Conservation (phyloP, 2,113 vertebrate species). For the Morone saxatilis region DNA sequence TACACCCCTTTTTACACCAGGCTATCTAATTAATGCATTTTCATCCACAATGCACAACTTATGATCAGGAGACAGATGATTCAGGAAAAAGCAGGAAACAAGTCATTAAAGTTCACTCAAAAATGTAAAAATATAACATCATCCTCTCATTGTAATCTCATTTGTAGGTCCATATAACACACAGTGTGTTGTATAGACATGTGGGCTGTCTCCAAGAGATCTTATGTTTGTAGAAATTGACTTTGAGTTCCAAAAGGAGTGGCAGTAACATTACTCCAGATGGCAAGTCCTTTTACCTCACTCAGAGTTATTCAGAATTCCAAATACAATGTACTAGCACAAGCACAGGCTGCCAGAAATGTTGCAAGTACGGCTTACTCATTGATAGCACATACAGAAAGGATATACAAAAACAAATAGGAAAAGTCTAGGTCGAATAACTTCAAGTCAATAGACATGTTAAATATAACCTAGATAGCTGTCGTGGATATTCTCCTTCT, state of each 20-base stretch:
- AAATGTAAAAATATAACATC: not conserved
- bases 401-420: not conserved
- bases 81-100: slow-evolving; percentile 36
- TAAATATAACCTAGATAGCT: slow-evolving; percentile 19
- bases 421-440: slow-evolving; percentile 8
- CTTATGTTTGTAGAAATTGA: not conserved
- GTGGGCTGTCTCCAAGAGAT: slow-evolving; percentile 15
- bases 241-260: not conserved
- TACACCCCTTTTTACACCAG: slow-evolving; percentile 67
- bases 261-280: slow-evolving; percentile 5
- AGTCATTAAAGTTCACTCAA: slow-evolving; percentile 7
- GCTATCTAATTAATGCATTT: slow-evolving; percentile 84
- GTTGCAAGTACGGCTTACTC: not conserved
- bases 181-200: not conserved
- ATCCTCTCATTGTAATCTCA: not conserved
- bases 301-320: not conserved
- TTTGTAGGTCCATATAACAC: slow-evolving; percentile 5
- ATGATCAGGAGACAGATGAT: slow-evolving; percentile 22
- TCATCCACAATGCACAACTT: slow-evolving; percentile 51
- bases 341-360: slow-evolving; percentile 6
- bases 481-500: slow-evolving; percentile 25
- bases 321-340: not conserved
- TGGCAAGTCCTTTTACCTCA: slow-evolving; percentile 11
- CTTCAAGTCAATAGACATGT: not conserved
- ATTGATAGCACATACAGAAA: not conserved